Percentiles rank a stretch among this genome's conserved stretches.
Conservation (phyloP, 2,113 vertebrate species). For the Dipodomys merriami region DNA sequence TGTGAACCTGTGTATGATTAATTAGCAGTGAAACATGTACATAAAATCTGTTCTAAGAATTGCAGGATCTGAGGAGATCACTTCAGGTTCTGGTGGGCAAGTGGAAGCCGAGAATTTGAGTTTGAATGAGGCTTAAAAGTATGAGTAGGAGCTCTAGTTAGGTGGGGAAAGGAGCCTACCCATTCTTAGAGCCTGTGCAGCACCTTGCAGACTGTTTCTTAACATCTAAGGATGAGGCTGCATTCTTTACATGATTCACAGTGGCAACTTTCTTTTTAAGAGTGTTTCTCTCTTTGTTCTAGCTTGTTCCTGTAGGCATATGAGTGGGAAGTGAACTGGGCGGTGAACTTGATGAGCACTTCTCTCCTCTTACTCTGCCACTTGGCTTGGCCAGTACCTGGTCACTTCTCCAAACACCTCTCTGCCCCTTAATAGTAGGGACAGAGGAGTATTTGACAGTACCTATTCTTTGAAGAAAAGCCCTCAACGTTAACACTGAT, state of each 20-base stretch:
- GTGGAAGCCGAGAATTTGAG: not conserved
- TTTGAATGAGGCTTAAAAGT: not conserved
- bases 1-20: not conserved
- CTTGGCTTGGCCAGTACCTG: not conserved
- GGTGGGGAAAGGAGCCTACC: not conserved
- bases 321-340: not conserved
- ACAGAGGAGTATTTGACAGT: not conserved
- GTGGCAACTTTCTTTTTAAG: conserved; percentile 17
- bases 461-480: not conserved
- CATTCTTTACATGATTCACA: not conserved
- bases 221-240: not conserved
- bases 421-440: not conserved
- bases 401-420: not conserved
- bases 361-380: not conserved
- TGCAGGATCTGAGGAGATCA: not conserved
- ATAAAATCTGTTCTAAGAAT: conserved; percentile 42
- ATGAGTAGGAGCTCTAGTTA: not conserved
- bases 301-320: conserved; percentile 22
- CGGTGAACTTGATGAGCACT: not conserved
- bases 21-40: not conserved
- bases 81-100: not conserved
- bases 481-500: not conserved
- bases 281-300: conserved; percentile 39
- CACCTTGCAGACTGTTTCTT: not conserved
- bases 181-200: not conserved